phyloP scores from a whole-genome alignment of 1,140 invertebrate species.

The Pseudomyrmex pallidus region DNA sequence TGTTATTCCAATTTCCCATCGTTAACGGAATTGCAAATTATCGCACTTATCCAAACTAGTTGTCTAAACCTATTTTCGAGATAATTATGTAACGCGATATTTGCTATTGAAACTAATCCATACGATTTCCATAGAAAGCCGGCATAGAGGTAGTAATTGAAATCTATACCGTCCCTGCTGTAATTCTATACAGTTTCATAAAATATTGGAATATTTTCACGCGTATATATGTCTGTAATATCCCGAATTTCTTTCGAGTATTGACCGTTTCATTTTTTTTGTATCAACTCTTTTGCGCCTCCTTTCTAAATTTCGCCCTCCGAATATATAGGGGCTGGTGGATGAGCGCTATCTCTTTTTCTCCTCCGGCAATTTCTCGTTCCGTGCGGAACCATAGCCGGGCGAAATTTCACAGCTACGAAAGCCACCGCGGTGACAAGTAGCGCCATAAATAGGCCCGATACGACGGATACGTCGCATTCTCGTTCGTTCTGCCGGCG shows the following conservation, averaged over 20 bases:
- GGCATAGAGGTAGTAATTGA: slow-evolving; percentile 23
- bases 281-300: slow-evolving; percentile 52
- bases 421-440: slow-evolving; percentile 75
- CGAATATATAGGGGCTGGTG: slow-evolving; percentile 60
- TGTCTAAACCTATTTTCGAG: slow-evolving; percentile 28
- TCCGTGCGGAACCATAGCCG: slow-evolving; percentile 68
- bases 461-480: slow-evolving; percentile 76
- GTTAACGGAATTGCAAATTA: neutral
- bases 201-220: slow-evolving; percentile 22
- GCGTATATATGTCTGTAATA: no score
- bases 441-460: slow-evolving; percentile 80
- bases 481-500: slow-evolving; percentile 64
- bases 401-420: slow-evolving; percentile 72
- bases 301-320: slow-evolving; percentile 47
- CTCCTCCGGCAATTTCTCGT: slow-evolving; percentile 54
- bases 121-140: slow-evolving; percentile 28
- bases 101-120: slow-evolving; percentile 33
- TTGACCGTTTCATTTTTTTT: neutral
- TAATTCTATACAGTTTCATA: slow-evolving; percentile 28
- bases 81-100: slow-evolving; percentile 51
- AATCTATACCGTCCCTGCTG: neutral
- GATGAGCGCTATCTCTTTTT: slow-evolving; percentile 7
- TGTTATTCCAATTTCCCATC: neutral
- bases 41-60: neutral
- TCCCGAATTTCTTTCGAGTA: slow-evolving; percentile 1